phyloP scores from a whole-genome alignment of 2,888 invertebrate species.

The Leptinotarsa tumamoca region DNA sequence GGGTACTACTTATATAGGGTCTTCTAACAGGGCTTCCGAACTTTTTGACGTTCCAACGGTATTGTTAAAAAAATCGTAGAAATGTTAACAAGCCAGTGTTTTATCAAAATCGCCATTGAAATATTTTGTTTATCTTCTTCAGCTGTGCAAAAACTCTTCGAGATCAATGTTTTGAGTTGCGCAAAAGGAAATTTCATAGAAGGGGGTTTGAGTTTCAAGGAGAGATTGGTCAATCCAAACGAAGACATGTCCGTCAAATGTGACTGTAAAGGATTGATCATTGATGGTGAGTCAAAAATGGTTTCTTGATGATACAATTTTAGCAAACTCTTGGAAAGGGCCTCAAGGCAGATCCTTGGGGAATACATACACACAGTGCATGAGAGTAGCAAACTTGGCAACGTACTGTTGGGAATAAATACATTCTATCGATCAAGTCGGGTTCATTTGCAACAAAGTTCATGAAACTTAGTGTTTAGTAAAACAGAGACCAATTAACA shows the following conservation, averaged over 20 bases:
- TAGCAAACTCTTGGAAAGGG: neutral
- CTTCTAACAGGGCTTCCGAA: too few species aligned
- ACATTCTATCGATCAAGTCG: too few species aligned
- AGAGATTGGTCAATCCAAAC: conserved; percentile 58
- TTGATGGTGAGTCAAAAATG: conserved; percentile 58
- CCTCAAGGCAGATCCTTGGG: neutral
- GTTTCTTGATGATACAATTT: neutral
- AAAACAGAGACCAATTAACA: too few species aligned
- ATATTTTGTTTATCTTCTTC: conserved; percentile 27
- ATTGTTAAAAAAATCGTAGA: too few species aligned
- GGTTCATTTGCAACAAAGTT: too few species aligned
- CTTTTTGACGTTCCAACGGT: too few species aligned
- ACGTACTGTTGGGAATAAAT: too few species aligned
- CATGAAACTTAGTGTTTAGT: too few species aligned
- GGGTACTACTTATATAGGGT: too few species aligned
- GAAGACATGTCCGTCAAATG: conserved; percentile 62
- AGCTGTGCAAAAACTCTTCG: conserved; percentile 73
- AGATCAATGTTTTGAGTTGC: conserved; percentile 72
- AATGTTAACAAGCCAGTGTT: too few species aligned
- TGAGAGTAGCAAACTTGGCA: too few species aligned
- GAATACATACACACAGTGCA: neutral
- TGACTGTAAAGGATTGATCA: conserved; percentile 63
- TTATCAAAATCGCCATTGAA: too few species aligned
- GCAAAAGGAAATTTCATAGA: conserved; percentile 72
- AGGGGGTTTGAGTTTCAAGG: conserved; percentile 61